These are phyloP conservation scores for Leptura quadrifasciata DNA, from an alignment of 2,888 invertebrate genomes.

Conservation along the genomic window DNA sequence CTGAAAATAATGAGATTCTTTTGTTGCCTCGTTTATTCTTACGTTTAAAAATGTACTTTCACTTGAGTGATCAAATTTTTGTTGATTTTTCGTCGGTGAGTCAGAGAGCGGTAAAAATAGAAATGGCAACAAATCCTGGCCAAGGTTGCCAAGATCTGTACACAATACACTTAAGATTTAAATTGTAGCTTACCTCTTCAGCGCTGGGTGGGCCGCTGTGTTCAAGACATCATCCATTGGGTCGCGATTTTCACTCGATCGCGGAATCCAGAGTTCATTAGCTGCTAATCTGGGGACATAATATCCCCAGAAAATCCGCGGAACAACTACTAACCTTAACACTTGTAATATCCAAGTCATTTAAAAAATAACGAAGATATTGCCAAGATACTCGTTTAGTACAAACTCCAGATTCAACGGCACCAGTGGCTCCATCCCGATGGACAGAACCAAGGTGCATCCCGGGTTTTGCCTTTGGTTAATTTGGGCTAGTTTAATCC, in stretches of 20 bases:
- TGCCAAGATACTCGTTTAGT: neutral
- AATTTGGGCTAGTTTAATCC: neutral
- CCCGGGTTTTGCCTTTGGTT: neutral
- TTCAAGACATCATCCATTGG: neutral
- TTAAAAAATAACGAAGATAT: neutral
- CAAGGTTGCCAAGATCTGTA: no score
- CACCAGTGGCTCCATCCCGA: neutral
- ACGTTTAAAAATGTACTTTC: constrained; percentile 25
- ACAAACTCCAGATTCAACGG: neutral
- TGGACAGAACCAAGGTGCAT: neutral
- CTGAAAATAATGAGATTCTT: constrained; percentile 34
- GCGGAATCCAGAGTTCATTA: neutral
- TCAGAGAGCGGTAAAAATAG: neutral
- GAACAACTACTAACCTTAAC: neutral
- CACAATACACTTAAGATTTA: neutral
- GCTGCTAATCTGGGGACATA: neutral
- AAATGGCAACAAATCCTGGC: no score
- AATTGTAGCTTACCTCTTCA: neutral
- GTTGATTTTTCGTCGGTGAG: neutral
- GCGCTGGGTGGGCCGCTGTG: neutral
- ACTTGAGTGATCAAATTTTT: constrained; percentile 13
- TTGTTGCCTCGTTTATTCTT: constrained; percentile 28
- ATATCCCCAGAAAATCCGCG: neutral
- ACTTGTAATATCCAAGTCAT: neutral
- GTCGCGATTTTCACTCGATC: neutral